Base-by-base conservation (phyloP, 64 coral and sea anemone genomes). In the Acropora tenuis region DNA sequence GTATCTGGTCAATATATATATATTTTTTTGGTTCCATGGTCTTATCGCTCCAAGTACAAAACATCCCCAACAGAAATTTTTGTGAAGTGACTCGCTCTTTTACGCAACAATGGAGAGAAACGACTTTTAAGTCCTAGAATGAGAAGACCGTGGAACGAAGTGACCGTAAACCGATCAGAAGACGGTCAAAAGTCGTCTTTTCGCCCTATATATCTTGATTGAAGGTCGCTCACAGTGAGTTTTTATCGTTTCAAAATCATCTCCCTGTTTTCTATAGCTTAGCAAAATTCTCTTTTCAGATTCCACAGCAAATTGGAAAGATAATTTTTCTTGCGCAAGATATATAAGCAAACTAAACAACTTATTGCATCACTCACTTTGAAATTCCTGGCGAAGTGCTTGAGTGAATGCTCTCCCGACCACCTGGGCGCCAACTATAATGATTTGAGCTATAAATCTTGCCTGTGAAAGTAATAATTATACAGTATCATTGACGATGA, bases 381-480 rank as follows among this genome's bases (percentile, higher is more conserved):
- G 97, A 88, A 98, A 98, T 65, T 98, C 97, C 75, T 98, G 97
- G 61, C 87, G 93, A 40, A 98, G 90, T 58, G 97, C 97, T 72
- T 98, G 94, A 18, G 97, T 88, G 69, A 98, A 98, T 10, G 97
- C 97, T 68, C 97, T 75, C 47, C 87, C 97, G 13, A 98, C 87
- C 55, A 98, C 97, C 90, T 98, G 97, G 30, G 94, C 97, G 9
- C 97, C 97, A 2, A 98, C 83, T n/a, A 98, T 88, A 41, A 98
- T 96, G 10, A 98, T 98, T 93, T 98, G 97, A 46, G 97, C 97
- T 48, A 98, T 91, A 69, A 98, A 98, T 77, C 77, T 90, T 79
- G 97, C 97, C 97, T 98, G 8, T 9, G 55, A 50, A 43, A 75
- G 74, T 19, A 20, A 19, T 40, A 7, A 19, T 30, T 30, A 30